Evolutionary conservation across 1,140 invertebrate genomes (phyloP).

Genomic region (Orius insidiosus): DNA sequence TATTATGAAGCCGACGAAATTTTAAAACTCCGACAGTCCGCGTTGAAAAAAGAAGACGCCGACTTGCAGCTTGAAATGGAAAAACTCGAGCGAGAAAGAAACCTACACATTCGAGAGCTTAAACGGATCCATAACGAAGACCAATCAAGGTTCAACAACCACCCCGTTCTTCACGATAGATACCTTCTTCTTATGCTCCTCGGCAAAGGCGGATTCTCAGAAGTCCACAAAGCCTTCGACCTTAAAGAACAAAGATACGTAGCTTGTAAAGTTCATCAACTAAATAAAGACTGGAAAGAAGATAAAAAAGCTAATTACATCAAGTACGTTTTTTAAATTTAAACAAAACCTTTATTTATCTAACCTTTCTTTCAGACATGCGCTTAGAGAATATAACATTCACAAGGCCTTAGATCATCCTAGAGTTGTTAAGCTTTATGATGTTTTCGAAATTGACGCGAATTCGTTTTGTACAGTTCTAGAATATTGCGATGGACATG

Average conservation of each 20-base stretch:
- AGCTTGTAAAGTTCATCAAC: conserved; percentile 98
- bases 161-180: conserved; percentile 62
- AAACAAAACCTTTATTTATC: too few relatives aligned
- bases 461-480: conserved; percentile 99
- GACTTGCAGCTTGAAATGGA: conserved; percentile 97
- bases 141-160: conserved; percentile 72
- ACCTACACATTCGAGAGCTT: conserved; percentile 95
- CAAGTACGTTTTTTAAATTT: conserved; percentile 59
- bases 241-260: conserved; percentile 96
- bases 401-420: conserved; percentile 98
- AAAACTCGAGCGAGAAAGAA: conserved; percentile 93
- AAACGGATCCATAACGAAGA: conserved; percentile 99
- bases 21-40: conserved; percentile 83
- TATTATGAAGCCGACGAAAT: conserved; percentile 91
- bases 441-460: conserved; percentile 99
- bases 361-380: conserved; percentile 63
- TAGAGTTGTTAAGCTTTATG: conserved; percentile 92
- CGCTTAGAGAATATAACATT: conserved; percentile 97
- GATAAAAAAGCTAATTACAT: conserved; percentile 99
- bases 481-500: conserved; percentile 99
- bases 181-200: conserved; percentile 93
- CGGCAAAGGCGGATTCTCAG: conserved; percentile 97
- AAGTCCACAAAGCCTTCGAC: conserved; percentile 98
- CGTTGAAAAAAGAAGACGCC: conserved; percentile 96
- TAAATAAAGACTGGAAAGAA: conserved; percentile 99